Percentiles rank a stretch among this genome's conserved stretches.
These are phyloP conservation scores for Tiliacea aurago DNA, from an alignment of 2,888 invertebrate genomes.

Conservation along the genomic window DNA sequence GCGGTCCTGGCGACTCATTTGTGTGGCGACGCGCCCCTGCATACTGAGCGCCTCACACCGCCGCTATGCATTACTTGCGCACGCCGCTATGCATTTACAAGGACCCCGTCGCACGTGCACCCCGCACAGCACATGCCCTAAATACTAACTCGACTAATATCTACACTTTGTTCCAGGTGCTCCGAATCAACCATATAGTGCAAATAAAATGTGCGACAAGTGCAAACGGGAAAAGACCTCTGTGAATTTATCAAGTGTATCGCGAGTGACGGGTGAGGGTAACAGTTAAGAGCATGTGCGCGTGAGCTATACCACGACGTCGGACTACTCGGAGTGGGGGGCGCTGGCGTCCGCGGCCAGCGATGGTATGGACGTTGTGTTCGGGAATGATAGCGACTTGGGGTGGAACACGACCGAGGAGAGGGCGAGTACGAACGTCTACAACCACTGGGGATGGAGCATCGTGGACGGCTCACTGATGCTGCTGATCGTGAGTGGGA, in stretches of 20 bases:
- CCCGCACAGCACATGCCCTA: conserved; percentile 49
- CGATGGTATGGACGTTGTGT: conserved; percentile 89
- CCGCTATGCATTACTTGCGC: conserved; percentile 63
- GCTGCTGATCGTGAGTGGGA: conserved; percentile 93
- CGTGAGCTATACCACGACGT: conserved; percentile 86
- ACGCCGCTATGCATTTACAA: conserved; percentile 72
- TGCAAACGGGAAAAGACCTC: conserved; percentile 71
- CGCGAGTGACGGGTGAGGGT: conserved; percentile 78
- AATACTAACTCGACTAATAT: conserved; percentile 60
- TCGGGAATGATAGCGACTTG: conserved; percentile 83
- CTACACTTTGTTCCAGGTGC: conserved; percentile 74
- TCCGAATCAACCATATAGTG: conserved; percentile 53
- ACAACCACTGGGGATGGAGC: conserved; percentile 92
- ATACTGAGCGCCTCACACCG: conserved; percentile 69
- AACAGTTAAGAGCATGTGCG: conserved; percentile 82
- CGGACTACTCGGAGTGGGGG: conserved; percentile 84
- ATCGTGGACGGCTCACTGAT: conserved; percentile 92
- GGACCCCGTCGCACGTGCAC: conserved; percentile 57
- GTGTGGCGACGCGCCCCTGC: conserved; percentile 74
- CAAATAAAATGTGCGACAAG: conserved; percentile 77
- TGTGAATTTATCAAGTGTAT: conserved; percentile 69
- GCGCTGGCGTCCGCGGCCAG: conserved; percentile 88
- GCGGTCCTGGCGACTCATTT: conserved; percentile 75
- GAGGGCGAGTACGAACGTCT: conserved; percentile 76
- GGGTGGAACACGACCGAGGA: conserved; percentile 81